Evolutionary conservation across 2,888 invertebrate species (phyloP).

Genomic region (Nematopogon swammerdamellus): DNA sequence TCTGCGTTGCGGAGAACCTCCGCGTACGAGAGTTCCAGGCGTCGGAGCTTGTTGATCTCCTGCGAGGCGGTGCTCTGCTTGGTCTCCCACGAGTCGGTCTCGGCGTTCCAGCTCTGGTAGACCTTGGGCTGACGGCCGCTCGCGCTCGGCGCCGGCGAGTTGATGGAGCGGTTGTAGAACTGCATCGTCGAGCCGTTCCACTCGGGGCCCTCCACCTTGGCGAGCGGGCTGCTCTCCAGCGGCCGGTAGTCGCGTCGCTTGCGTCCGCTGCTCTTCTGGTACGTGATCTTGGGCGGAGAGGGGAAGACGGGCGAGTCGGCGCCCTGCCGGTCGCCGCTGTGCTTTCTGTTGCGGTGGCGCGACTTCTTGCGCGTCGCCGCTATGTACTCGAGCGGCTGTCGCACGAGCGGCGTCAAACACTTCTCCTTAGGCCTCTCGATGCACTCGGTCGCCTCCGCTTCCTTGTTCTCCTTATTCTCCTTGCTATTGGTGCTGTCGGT

Average conservation of each 20-base stretch:
- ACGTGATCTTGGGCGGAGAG: conserved; percentile 63
- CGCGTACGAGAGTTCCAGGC: conserved; percentile 80
- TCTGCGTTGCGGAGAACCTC: conserved; percentile 75
- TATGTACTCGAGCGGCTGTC: conserved; percentile 73
- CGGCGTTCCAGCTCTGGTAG: conserved; percentile 48
- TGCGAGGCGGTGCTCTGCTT: conserved; percentile 74
- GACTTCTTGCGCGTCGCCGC: conserved; percentile 69
- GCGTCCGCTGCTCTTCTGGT: conserved; percentile 48
- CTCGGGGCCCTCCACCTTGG: conserved; percentile 21
- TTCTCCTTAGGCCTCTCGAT: conserved; percentile 28
- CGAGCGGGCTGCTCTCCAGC: conserved; percentile 51
- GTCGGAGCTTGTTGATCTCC: conserved; percentile 76
- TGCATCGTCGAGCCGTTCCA: conserved; percentile 73
- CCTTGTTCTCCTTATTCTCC: conserved; percentile 27
- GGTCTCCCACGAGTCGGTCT: conserved; percentile 46
- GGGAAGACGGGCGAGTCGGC: conserved; percentile 69
- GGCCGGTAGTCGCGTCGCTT: conserved; percentile 58
- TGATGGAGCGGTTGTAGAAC: conserved; percentile 58
- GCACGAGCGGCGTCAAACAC: conserved; percentile 62
- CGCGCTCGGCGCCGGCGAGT: conserved; percentile 58
- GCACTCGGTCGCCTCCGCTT: conserved; percentile 1
- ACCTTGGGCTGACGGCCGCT: conserved; percentile 47
- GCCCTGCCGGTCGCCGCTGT: conserved; percentile 59
- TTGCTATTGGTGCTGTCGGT: no score
- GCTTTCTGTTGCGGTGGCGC: conserved; percentile 62